Base-by-base conservation (phyloP, 2,888 invertebrate species). In the Eilema griseolum region DNA sequence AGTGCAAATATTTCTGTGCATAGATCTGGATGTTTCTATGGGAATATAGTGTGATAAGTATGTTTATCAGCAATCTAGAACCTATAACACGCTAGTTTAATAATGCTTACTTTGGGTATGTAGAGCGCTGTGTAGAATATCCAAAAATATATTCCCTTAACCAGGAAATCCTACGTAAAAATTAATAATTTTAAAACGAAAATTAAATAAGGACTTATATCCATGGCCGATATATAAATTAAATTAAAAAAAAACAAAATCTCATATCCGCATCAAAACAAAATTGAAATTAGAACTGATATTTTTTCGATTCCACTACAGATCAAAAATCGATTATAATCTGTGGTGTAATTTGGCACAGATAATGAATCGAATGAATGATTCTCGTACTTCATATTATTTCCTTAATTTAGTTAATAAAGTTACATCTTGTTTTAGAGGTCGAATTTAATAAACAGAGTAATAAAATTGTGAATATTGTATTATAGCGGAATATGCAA, bases 281-380 rank as follows among this genome's bases (percentile, higher is more conserved):
- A 61, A 66, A 46, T 61, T 61, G 46, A 61, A 67, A 61, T 61
- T 28, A 23, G 41, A 67, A 46, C 67, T 37, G 24, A 24, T 16
- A n/a, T 66, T 57, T 66, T 59, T 66, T 61, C 14, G 11, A 60
- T 28, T 46, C 46, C 28, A n/a, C 28, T 41, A 26, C 26, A 46
- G 14, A 52, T 61, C 26, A 28, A 60, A 61, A 67, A 52, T 67
- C 23, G 46, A 67, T 67, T 61, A 16, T 67, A 61, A 33, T 67
- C 37, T 67, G 33, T 62, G 56, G 56, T 67, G 33, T 46, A 67
- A 67, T 67, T 67, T 67, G 61, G 56, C 61, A 67, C 61, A 56
- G 61, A 61, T 59, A 66, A 66, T 63, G 28, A 68, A 68, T 62
- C 28, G 24, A 60, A 16, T 57, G 57, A 66, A 60, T 24, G 61